phyloP scores from a whole-genome alignment of 2,797 vertebrate genomes.

The Chelidonichthys spinosus region DNA sequence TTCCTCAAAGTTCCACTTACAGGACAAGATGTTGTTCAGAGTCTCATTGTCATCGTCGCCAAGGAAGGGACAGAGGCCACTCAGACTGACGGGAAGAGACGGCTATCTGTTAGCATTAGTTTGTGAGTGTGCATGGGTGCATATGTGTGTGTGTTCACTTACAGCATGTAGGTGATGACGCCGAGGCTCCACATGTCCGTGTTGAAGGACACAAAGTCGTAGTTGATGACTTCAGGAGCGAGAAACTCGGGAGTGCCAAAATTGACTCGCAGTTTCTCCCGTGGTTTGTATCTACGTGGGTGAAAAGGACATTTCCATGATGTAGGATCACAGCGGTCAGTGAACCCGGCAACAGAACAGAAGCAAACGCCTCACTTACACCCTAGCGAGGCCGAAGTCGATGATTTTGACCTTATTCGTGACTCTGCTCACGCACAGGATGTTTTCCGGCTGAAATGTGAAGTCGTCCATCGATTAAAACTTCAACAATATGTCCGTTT shows the following conservation, averaged over 20 bases:
- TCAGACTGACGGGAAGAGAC: slow-evolving; percentile 84
- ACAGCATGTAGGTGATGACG: slow-evolving; percentile 98
- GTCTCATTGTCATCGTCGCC: slow-evolving; percentile 94
- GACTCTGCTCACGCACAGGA: slow-evolving; percentile 94
- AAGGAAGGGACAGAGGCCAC: slow-evolving; percentile 95
- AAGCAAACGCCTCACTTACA: slow-evolving; percentile 80
- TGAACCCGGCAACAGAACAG: not conserved
- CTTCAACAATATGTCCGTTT: not conserved
- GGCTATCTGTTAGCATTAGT: not conserved
- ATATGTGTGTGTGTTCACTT: slow-evolving; percentile 71
- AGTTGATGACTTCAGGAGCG: slow-evolving; percentile 96
- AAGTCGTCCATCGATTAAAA: not conserved
- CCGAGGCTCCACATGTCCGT: slow-evolving; percentile 99
- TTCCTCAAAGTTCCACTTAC: slow-evolving; percentile 94
- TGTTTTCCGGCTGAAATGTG: slow-evolving; percentile 94
- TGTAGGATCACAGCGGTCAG: not conserved
- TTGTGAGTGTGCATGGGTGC: not conserved
- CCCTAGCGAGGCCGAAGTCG: slow-evolving; percentile 97
- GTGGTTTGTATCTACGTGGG: slow-evolving; percentile 91
- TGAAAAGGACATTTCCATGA: not conserved
- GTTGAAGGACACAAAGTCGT: slow-evolving; percentile 96
- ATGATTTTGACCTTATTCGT: slow-evolving; percentile 98
- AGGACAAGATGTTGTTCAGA: slow-evolving; percentile 94
- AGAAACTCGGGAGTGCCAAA: slow-evolving; percentile 98
- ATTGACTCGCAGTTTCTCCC: slow-evolving; percentile 95